Percentiles rank a stretch among this genome's conserved stretches.
Evolutionary conservation across 2,888 invertebrate genomes (phyloP).

Genomic region (Nezara viridula): DNA sequence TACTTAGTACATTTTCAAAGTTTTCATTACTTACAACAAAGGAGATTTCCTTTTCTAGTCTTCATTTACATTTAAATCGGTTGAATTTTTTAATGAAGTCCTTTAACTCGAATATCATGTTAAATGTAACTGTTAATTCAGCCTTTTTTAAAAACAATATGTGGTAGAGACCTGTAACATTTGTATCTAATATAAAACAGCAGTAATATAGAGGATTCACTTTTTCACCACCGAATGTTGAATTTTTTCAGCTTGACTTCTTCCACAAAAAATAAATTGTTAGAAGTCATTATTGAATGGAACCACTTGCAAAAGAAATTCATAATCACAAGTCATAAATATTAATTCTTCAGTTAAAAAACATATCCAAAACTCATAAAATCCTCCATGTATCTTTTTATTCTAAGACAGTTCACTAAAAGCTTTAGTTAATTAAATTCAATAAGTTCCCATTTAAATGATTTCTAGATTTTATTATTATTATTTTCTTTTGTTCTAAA

Average conservation of each 20-base stretch:
- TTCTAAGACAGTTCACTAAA: background rate
- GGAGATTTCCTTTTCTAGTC: slow-evolving; percentile 32
- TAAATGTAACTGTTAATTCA: slow-evolving; percentile 14
- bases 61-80: background rate
- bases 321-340: background rate
- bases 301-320: background rate
- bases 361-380: background rate
- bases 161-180: slow-evolving; percentile 30
- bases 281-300: slow-evolving; percentile 6
- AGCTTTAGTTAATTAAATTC: background rate
- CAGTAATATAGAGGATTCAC: background rate
- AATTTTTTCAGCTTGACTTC: background rate
- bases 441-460: background rate
- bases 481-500: background rate
- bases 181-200: slow-evolving; percentile 17
- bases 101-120: slow-evolving; percentile 18
- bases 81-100: slow-evolving; percentile 5
- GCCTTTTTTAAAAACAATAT: slow-evolving; percentile 11
- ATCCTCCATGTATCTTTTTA: background rate
- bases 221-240: background rate
- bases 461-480: background rate
- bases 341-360: background rate
- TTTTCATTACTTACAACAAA: slow-evolving; percentile 16
- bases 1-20: slow-evolving; percentile 4
- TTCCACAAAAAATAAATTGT: background rate